Evolutionary conservation across 2,797 vertebrate species (phyloP).

Genomic region (Danio aesculapii): DNA sequence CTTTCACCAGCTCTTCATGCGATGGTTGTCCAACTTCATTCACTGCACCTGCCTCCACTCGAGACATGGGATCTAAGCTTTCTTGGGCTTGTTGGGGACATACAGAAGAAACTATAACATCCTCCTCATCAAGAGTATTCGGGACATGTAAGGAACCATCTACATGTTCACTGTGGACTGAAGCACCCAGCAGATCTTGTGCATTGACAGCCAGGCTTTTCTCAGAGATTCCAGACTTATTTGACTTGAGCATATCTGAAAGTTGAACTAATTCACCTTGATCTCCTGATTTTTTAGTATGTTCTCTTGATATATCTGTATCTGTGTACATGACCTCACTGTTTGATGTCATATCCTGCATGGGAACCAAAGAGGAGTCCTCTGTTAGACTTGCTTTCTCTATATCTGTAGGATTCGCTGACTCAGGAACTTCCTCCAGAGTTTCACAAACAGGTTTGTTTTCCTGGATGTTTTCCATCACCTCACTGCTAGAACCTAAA

Average conservation of each 20-base stretch:
- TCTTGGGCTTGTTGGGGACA: constrained; percentile 5
- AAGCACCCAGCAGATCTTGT: constrained; percentile 22
- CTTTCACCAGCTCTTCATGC: constrained; percentile 16
- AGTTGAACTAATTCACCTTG: not conserved
- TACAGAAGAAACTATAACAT: not conserved
- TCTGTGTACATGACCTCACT: not conserved
- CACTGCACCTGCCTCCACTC: not conserved
- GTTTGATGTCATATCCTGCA: constrained; percentile 4
- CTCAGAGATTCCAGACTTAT: not conserved
- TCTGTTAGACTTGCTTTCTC: not conserved
- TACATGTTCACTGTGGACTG: constrained; percentile 10
- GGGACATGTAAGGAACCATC: constrained; percentile 18
- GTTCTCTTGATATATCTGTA: not conserved
- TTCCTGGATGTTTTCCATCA: not conserved
- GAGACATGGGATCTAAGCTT: not conserved
- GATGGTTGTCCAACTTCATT: not conserved
- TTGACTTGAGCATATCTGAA: not conserved
- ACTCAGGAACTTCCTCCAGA: constrained; percentile 17
- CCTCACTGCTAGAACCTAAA: constrained; percentile 9
- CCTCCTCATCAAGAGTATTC: not conserved
- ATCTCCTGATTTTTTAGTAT: constrained; percentile 4
- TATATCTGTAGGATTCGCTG: not conserved
- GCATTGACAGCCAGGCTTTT: constrained; percentile 11
- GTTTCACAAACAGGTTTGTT: not conserved
- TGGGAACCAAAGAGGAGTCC: not conserved